Evolutionary conservation across 2,888 invertebrate species (phyloP).

Genomic region (Folsomia candida): DNA sequence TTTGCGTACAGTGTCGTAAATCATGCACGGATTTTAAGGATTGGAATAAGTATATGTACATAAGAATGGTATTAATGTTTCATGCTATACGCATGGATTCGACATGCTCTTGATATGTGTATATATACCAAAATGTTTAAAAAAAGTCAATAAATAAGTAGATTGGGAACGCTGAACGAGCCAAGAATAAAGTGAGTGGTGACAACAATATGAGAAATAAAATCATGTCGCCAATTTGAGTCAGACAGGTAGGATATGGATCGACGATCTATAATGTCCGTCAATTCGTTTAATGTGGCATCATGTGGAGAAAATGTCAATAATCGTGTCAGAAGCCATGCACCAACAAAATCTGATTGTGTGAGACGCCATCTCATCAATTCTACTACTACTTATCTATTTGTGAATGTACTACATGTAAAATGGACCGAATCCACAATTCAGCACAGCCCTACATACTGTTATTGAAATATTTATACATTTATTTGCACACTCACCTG

Average conservation of each 20-base stretch:
- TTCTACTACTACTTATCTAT: background rate
- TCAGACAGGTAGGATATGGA: too few species aligned
- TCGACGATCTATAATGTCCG: too few species aligned
- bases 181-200: too few species aligned
- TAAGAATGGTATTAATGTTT: background rate
- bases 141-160: background rate
- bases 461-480: background rate
- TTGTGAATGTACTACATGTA: background rate
- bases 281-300: too few species aligned
- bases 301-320: too few species aligned
- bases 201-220: too few species aligned
- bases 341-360: background rate
- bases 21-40: background rate
- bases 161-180: too few species aligned
- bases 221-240: too few species aligned
- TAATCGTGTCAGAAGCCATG: too few species aligned
- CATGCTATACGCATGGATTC: background rate
- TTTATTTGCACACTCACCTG: background rate
- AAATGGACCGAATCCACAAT: background rate
- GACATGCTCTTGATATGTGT: too few species aligned
- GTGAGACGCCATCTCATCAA: background rate
- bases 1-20: background rate
- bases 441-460: background rate
- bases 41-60: too few species aligned
- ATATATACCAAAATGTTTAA: background rate